A percentile compares a stretch with the other conserved stretches of the same genome.
phyloP scores from a whole-genome alignment of 1,140 invertebrate genomes.

The Steinernema khuongi region DNA sequence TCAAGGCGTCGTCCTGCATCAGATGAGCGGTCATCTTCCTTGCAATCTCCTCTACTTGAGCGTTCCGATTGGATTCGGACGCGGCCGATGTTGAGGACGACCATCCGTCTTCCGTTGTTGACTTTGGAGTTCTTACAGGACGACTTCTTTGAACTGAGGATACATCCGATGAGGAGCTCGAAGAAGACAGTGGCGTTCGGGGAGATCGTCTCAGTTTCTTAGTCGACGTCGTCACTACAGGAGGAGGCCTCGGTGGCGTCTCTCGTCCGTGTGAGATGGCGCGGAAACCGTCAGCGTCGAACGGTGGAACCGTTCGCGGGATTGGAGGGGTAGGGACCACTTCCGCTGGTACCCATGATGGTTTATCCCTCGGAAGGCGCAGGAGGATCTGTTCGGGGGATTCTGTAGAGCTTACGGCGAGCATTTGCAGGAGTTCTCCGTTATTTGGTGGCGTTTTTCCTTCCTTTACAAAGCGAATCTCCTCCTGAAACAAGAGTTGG shows the following conservation, averaged over 20 bases:
- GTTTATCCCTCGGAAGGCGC: neutral
- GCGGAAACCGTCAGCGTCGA: slow-evolving; percentile 4
- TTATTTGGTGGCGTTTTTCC: neutral
- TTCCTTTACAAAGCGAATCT: neutral
- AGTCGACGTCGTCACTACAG: neutral
- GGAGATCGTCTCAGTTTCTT: neutral
- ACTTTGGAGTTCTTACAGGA: neutral
- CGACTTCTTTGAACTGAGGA: neutral
- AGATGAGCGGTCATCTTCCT: slow-evolving; percentile 8
- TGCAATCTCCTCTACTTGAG: neutral
- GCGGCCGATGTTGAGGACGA: neutral
- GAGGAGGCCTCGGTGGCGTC: slow-evolving; percentile 6
- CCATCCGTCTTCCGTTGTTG: neutral
- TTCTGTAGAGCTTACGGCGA: neutral
- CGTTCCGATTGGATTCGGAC: neutral
- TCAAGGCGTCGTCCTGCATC: slow-evolving; percentile 1
- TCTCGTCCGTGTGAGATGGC: neutral
- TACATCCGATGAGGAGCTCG: neutral
- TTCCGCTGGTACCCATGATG: neutral
- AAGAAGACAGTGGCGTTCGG: neutral
- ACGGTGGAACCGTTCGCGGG: neutral
- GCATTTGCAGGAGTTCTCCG: neutral
- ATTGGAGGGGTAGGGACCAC: neutral
- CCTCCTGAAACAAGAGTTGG: neutral
- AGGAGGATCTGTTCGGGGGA: neutral